phyloP scores from a whole-genome alignment of 2,113 vertebrate species.

The Saccopteryx leptura region DNA sequence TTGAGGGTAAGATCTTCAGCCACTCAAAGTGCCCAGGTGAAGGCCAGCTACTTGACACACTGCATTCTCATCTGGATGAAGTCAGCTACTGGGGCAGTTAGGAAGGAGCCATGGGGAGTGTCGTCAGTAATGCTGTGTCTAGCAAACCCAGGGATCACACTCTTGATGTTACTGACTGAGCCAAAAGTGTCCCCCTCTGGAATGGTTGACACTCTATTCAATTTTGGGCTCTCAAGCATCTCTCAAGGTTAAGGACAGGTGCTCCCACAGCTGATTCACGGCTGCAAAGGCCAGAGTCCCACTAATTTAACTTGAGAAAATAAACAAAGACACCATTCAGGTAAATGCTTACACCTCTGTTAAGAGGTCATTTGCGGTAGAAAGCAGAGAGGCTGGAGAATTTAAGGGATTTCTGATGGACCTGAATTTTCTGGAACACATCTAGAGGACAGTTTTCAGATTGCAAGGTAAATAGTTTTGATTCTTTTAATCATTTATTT shows the following conservation, averaged over 20 bases:
- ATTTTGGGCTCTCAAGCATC: conserved; percentile 28
- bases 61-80: neutral
- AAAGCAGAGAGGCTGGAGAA: neutral
- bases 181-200: neutral
- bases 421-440: conserved; percentile 44
- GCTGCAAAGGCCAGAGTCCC: neutral
- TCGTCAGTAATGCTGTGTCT: neutral
- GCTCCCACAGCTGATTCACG: neutral
- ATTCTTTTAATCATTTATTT: conserved; percentile 1
- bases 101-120: neutral
- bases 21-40: neutral
- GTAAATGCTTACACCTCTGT: neutral
- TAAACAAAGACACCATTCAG: conserved; percentile 41
- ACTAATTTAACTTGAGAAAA: conserved; percentile 21
- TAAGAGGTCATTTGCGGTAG: neutral
- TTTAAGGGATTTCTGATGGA: neutral
- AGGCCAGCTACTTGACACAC: neutral
- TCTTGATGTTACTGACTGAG: neutral
- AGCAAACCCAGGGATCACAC: neutral
- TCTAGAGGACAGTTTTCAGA: neutral
- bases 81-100: neutral
- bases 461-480: neutral
- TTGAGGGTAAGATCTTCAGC: neutral
- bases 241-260: conserved; percentile 49
- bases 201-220: neutral